These are phyloP conservation scores for Malurus melanocephalus DNA, from an alignment of 2,113 vertebrate species.

Conservation along the genomic window DNA sequence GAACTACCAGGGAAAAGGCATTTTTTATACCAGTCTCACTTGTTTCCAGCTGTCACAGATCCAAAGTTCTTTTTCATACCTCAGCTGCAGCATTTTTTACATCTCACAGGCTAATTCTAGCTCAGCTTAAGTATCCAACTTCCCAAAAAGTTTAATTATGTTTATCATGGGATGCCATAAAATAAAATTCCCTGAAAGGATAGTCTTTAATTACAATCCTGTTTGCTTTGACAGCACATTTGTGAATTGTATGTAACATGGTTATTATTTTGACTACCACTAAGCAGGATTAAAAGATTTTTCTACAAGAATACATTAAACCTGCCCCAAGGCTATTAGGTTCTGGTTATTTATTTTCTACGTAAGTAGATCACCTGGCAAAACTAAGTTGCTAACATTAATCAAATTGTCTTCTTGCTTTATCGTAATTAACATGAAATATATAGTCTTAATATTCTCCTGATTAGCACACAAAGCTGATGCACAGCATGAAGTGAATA, in stretches of 20 bases:
- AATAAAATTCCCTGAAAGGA: background rate
- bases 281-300: background rate
- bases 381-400: background rate
- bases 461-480: background rate
- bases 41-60: background rate
- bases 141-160: background rate
- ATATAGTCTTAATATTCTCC: background rate
- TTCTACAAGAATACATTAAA: background rate
- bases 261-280: background rate
- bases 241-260: background rate
- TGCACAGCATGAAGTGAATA: background rate
- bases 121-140: background rate
- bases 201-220: background rate
- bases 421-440: background rate
- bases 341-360: conserved; percentile 19
- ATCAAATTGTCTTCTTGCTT: background rate
- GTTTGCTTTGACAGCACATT: background rate
- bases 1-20: background rate
- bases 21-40: background rate
- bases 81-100: background rate
- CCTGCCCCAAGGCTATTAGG: background rate
- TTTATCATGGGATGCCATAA: background rate
- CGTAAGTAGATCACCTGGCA: background rate
- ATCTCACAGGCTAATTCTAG: background rate
- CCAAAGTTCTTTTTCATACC: background rate